Percentiles rank a stretch among this genome's conserved stretches.
phyloP scores from a whole-genome alignment of 2,888 invertebrate genomes.

The Copidosoma aretas region DNA sequence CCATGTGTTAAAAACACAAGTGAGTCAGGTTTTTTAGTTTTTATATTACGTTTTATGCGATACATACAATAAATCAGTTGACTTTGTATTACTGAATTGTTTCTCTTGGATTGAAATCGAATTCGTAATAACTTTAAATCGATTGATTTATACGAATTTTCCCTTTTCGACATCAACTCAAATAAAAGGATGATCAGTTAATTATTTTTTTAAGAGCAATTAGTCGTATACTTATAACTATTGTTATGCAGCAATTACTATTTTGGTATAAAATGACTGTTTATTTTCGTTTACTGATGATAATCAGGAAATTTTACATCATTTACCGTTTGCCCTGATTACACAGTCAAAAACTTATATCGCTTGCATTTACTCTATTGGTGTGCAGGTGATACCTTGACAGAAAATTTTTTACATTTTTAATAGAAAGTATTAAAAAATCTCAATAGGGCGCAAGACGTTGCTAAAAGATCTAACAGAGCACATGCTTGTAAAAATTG shows the following conservation, averaged over 20 bases:
- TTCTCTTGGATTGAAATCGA: slow-evolving; percentile 11
- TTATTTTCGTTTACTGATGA: slow-evolving; percentile 31
- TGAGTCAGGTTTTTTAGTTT: slow-evolving; percentile 22
- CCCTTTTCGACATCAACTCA: slow-evolving; percentile 13
- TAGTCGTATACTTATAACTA: slow-evolving; percentile 43
- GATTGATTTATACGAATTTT: slow-evolving; percentile 22
- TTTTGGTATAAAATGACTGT: slow-evolving; percentile 55
- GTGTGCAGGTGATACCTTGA: slow-evolving; percentile 33
- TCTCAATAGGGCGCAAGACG: slow-evolving; percentile 24
- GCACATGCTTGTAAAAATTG: slow-evolving; percentile 31
- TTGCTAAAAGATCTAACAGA: slow-evolving; percentile 29
- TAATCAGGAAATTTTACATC: slow-evolving; percentile 27
- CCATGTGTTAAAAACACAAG: slow-evolving; percentile 11
- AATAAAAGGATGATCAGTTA: slow-evolving; percentile 29
- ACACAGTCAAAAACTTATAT: slow-evolving; percentile 32
- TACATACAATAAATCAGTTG: slow-evolving; percentile 18
- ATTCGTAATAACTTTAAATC: slow-evolving; percentile 6
- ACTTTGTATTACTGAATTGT: neutral
- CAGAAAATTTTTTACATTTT: slow-evolving; percentile 38
- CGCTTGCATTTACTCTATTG: slow-evolving; percentile 24
- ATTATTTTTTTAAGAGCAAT: slow-evolving; percentile 33
- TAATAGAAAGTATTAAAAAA: slow-evolving; percentile 34
- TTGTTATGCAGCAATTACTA: slow-evolving; percentile 49
- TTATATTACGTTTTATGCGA: slow-evolving; percentile 10
- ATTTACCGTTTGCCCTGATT: slow-evolving; percentile 25